These are phyloP conservation scores for Carpatolechia fugitivella DNA, from an alignment of 2,888 invertebrate genomes.

Conservation along the genomic window DNA sequence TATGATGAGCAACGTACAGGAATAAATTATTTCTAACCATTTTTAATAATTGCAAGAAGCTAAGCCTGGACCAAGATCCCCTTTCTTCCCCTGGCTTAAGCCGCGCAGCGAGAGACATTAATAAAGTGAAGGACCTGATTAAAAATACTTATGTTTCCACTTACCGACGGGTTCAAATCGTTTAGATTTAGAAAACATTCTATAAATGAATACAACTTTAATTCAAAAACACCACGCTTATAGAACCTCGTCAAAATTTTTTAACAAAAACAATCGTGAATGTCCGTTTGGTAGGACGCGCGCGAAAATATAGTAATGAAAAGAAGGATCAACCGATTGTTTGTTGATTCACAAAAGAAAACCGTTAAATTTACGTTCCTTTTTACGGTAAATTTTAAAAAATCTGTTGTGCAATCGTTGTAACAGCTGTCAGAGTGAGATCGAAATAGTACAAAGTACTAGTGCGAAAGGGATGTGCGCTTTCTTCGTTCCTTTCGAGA, in stretches of 20 bases:
- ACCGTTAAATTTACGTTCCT: constrained; percentile 44
- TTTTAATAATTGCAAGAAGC: no score
- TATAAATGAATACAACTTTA: constrained; percentile 20
- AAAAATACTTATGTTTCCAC: constrained; percentile 25
- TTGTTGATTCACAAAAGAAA: constrained; percentile 15
- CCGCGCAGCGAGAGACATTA: no score
- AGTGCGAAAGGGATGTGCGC: neutral
- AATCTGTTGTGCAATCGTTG: neutral
- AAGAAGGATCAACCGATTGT: neutral
- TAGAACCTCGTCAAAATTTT: constrained; percentile 7
- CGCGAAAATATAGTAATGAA: constrained; percentile 23
- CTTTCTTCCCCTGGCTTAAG: no score
- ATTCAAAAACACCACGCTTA: constrained; percentile 10
- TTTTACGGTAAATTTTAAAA: constrained; percentile 13
- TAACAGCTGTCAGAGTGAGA: neutral
- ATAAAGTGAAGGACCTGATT: no score
- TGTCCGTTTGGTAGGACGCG: constrained; percentile 19
- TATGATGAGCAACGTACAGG: constrained; percentile 6
- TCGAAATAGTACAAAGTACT: neutral
- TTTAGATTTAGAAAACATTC: constrained; percentile 72
- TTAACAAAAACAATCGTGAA: constrained; percentile 15
- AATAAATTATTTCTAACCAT: no score
- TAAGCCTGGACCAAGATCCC: no score
- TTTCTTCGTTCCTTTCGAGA: neutral
- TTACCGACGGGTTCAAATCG: constrained; percentile 65